Base-by-base conservation (phyloP, 2,113 vertebrate species). In the Crocuta crocuta region DNA sequence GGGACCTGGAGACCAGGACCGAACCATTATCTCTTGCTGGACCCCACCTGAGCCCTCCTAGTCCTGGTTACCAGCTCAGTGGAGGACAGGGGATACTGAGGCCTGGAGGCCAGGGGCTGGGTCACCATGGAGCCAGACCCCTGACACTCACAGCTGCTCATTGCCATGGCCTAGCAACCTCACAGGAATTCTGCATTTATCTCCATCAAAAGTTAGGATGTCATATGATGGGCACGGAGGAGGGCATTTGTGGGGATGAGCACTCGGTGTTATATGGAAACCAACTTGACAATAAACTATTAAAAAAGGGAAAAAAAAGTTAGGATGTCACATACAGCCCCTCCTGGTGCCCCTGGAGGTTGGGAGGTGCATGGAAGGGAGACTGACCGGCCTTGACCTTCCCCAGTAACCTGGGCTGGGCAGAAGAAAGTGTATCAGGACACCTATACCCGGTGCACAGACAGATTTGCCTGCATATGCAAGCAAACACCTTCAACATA, bases 201-300 rank as follows among this genome's bases (percentile, higher is more conserved):
- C 85, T 95, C 88, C 74, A 89, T 86, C 76, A 9, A 43, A 81
- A 87, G 88, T 35, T 43, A 71, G 55, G 16, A 63, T 10, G n/a
- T 15, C 24, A 53, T 2, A 24, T 39, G 39, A 39, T 4, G 39
- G 39, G 39, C 39, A 39, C 3, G 39, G 39, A 39, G 39, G 39
- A 39, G 39, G 39, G 39, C 39, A 39, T 39, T 39, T 39, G 39
- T 39, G 39, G 39, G 39, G 39, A 39, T 39, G 39, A 39, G 39
- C 39, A 39, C 39, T 39, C 3, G 39, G 39, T 39, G 39, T 39
- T 39, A 39, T 39, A 39, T 39, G 39, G 39, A 39, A 39, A 39
- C 39, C 39, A 39, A 39, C 39, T 39, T 39, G 39, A 39, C 39
- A 39, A 4, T 39, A 39, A 39, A 39, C 39, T 39, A 39, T 39